These are phyloP conservation scores for Lophura nycthemera DNA, from an alignment of 2,113 vertebrate species.

Conservation along the genomic window DNA sequence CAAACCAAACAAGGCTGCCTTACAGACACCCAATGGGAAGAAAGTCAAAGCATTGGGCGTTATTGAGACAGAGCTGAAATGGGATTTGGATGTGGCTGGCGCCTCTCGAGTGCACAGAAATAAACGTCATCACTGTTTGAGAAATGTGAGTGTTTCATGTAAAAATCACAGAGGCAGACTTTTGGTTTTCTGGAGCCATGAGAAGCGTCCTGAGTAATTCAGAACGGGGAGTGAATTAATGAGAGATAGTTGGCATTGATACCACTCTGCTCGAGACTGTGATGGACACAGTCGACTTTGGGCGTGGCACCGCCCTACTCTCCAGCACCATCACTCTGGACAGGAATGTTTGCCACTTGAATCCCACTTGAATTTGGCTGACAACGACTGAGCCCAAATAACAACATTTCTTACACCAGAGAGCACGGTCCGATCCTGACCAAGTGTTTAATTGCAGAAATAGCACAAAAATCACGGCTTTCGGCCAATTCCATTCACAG, in stretches of 20 bases:
- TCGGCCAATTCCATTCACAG: too few species aligned
- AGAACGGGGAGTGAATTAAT: too few species aligned
- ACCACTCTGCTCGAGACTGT: too few species aligned
- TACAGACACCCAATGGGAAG: not conserved
- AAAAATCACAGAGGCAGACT: not conserved
- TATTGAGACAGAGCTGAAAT: not conserved
- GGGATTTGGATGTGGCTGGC: not conserved
- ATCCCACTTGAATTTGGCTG: accelerated
- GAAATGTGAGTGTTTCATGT: not conserved
- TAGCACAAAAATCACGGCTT: too few species aligned
- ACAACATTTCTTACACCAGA: too few species aligned
- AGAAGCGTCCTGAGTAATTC: not conserved
- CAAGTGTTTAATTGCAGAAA: too few species aligned
- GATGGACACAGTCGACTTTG: too few species aligned
- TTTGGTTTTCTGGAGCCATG: not conserved
- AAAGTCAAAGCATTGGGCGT: not conserved
- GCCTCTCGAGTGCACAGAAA: not conserved
- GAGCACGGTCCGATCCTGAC: too few species aligned
- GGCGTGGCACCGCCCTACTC: too few species aligned
- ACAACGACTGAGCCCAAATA: not conserved
- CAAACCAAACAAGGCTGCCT: not conserved
- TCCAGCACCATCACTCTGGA: not conserved
- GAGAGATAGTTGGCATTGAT: too few species aligned
- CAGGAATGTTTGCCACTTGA: accelerated
- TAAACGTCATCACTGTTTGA: not conserved